Base-by-base conservation (phyloP, 2,888 invertebrate species). In the Himalopsyche japonica region DNA sequence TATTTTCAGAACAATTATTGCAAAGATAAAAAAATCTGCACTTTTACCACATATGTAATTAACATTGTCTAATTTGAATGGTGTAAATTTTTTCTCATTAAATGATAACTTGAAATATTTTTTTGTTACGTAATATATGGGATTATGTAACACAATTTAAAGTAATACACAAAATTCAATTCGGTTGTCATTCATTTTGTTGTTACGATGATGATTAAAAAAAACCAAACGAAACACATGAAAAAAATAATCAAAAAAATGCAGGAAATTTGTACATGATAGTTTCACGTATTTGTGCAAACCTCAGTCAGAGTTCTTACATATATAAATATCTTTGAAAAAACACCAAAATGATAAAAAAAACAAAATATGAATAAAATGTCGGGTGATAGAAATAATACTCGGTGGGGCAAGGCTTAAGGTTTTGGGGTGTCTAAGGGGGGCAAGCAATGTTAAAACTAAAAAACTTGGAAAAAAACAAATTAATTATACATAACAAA, bases 401-500 rank as follows among this genome's bases (percentile, higher is more conserved):
- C 57, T 57, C 57, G 57, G 57, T 57, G 57, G 49, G 57, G n/a
- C 57, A 24, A 57, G 57, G 57, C 57, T 57, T 7, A 57, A 57
- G 57, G 57, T 57, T 57, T 57, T 57, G 57, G 57, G 57, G 57
- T 57, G 57, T 57, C 43, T 43, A 43, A n/a, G 24, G 57, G 57
- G 57, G 57, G 57, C 57, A 57, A 57, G 57, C 57, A 57, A 57
- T 57, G 57, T 57, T 57, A 57, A 57, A 57, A 57, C 57, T 57
- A 57, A 57, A 57, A 57, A 57, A 57, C 57, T 57, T 57, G 57
- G 88, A 89, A 87, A 86, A 87, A 87, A 86, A 88, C 88, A 88
- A 89, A 88, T 88, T 89, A 34, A 88, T 88, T 88, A 89, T 57
- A 57, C 57, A 57, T 57, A 57, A 57, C 57, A 57, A 57, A 57